phyloP scores from a whole-genome alignment of 2,888 invertebrate genomes.

The Lucinisca nassula region DNA sequence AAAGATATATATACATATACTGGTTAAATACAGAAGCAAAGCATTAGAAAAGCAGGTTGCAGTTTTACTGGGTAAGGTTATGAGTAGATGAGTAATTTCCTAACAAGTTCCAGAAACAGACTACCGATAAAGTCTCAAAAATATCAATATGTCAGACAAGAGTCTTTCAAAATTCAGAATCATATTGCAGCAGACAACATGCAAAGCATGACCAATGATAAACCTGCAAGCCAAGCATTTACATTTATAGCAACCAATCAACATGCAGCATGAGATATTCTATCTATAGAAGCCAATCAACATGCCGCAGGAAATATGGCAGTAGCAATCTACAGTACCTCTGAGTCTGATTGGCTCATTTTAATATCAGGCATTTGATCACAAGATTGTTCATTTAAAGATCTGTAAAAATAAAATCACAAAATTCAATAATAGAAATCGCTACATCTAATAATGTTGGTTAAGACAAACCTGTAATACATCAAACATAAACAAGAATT shows the following conservation, averaged over 20 bases:
- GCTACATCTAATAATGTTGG: too few species aligned
- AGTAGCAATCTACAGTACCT: conserved; percentile 51
- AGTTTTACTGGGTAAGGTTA: neutral
- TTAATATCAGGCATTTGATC: conserved; percentile 84
- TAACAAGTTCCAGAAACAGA: conserved; percentile 1
- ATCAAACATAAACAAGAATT: too few species aligned
- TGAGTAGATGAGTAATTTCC: neutral
- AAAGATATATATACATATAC: neutral
- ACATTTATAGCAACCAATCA: conserved; percentile 61
- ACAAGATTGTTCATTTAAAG: conserved; percentile 77
- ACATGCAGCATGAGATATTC: conserved; percentile 61
- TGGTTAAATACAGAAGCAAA: conserved; percentile 39
- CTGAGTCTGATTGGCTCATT: conserved; percentile 79
- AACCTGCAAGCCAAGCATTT: conserved; percentile 10
- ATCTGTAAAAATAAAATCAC: conserved; percentile 18
- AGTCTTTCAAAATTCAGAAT: neutral
- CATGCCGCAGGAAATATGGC: conserved; percentile 58
- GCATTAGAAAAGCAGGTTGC: conserved; percentile 49
- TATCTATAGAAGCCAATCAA: conserved; percentile 57
- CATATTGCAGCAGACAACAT: conserved; percentile 1
- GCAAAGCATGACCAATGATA: conserved; percentile 16
- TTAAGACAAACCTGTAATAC: too few species aligned
- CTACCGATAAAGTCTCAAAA: neutral
- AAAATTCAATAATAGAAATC: too few species aligned
- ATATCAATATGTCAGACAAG: neutral